Percentiles rank a stretch among this genome's conserved stretches.
These are phyloP conservation scores for Villa cingulata DNA, from an alignment of 2,888 invertebrate genomes.

Conservation along the genomic window DNA sequence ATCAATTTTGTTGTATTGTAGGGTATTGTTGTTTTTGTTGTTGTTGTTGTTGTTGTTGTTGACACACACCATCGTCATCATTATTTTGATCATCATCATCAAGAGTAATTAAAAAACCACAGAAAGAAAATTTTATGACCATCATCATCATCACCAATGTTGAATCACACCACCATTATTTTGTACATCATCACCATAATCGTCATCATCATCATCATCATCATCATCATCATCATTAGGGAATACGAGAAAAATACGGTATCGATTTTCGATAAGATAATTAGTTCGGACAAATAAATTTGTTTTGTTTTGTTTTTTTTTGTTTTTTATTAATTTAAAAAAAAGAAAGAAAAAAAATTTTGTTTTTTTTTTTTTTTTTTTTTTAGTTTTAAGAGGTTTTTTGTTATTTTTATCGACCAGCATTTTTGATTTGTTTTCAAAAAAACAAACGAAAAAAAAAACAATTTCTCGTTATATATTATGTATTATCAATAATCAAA, in stretches of 20 bases:
- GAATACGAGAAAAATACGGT: slow-evolving; percentile 40
- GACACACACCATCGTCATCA: slow-evolving; percentile 13
- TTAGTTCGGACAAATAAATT: slow-evolving; percentile 37
- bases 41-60: too few relatives aligned
- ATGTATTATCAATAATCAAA: too few relatives aligned
- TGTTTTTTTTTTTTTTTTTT: slow-evolving; percentile 18
- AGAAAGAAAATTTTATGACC: slow-evolving; percentile 18
- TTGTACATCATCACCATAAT: slow-evolving; percentile 22
- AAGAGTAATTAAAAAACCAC: too few relatives aligned
- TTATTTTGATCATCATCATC: slow-evolving; percentile 19
- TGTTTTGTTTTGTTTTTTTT: slow-evolving; percentile 16
- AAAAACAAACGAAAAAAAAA: too few relatives aligned
- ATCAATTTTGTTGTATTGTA: slow-evolving; percentile 4
- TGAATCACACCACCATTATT: slow-evolving; percentile 14
- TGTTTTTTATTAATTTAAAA: slow-evolving; percentile 16
- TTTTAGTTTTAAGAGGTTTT: slow-evolving; percentile 20
- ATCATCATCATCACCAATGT: slow-evolving; percentile 7
- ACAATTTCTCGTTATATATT: too few relatives aligned
- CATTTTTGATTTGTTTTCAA: slow-evolving; percentile 3
- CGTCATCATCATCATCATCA: slow-evolving; percentile 28
- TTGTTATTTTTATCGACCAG: slow-evolving; percentile 5
- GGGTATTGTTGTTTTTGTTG: too few relatives aligned
- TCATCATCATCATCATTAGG: slow-evolving; percentile 33
- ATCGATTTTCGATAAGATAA: slow-evolving; percentile 40
- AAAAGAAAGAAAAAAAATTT: slow-evolving; percentile 9